Evolutionary conservation across 2,113 vertebrate species (phyloP).

Genomic region (Abramis brama): DNA sequence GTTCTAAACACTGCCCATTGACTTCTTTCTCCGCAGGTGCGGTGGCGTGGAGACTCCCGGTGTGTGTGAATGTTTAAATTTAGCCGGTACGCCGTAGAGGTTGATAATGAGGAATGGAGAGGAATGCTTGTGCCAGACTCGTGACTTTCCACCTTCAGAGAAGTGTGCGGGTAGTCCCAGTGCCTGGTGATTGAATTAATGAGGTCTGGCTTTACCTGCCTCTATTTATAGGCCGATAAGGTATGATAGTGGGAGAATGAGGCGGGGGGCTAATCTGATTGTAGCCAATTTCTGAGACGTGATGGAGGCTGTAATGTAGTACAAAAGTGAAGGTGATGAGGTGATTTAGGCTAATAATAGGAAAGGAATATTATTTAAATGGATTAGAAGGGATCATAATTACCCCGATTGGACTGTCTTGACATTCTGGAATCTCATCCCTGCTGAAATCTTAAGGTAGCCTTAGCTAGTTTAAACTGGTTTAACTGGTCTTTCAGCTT

Average conservation of each 20-base stretch:
- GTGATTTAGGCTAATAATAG: neutral
- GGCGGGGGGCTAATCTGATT: constrained; percentile 15
- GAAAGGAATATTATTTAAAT: neutral
- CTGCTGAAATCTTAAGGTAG: neutral
- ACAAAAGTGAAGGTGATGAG: neutral
- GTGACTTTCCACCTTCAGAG: constrained; percentile 37
- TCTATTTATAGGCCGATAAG: constrained; percentile 64
- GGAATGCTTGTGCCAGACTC: constrained; percentile 26
- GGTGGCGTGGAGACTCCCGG: constrained; percentile 34
- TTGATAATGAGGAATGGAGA: constrained; percentile 44
- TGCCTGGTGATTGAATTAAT: constrained; percentile 57
- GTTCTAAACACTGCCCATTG: neutral
- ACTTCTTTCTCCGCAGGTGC: neutral
- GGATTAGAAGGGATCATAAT: neutral
- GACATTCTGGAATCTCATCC: neutral
- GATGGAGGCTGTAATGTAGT: constrained; percentile 10
- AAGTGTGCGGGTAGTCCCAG: constrained; percentile 42
- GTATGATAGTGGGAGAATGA: constrained; percentile 43
- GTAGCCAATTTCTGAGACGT: constrained; percentile 11
- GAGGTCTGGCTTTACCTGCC: constrained; percentile 59
- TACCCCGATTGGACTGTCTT: neutral
- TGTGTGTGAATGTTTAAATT: constrained; percentile 45
- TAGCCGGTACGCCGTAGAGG: constrained; percentile 40
- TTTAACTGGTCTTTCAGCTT: neutral
- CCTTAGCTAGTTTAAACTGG: neutral